These are phyloP conservation scores for Rosalia funebris DNA, from an alignment of 2,888 invertebrate genomes.

Conservation along the genomic window DNA sequence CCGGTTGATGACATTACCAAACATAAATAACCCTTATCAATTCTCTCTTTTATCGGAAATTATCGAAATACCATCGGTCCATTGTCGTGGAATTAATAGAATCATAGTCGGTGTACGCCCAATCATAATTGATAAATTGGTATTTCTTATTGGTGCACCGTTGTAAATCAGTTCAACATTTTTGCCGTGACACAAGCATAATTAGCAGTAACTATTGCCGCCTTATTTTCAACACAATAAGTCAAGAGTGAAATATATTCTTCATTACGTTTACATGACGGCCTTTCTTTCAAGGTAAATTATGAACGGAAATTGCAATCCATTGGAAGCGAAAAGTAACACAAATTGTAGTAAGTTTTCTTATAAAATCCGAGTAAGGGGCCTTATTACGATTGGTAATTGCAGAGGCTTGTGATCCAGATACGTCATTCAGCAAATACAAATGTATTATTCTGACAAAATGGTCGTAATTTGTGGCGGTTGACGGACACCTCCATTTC, in stretches of 20 bases:
- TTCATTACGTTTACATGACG: conserved; percentile 21
- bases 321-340: conserved; percentile 8
- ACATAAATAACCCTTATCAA: conserved; percentile 54
- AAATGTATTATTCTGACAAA: conserved; percentile 10
- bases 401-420: conserved; percentile 12
- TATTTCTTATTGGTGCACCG: conserved; percentile 16
- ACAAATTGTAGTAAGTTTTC: conserved; percentile 5
- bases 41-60: conserved; percentile 50
- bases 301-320: conserved; percentile 24
- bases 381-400: conserved; percentile 1
- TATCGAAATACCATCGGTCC: conserved; percentile 46
- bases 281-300: conserved; percentile 21
- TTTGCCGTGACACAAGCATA: conserved; percentile 37
- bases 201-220: conserved; percentile 40
- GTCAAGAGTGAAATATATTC: conserved; percentile 44
- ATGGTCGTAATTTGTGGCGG: conserved; percentile 8
- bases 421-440: conserved; percentile 8
- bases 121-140: conserved; percentile 21
- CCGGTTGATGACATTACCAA: conserved; percentile 51
- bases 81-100: conserved; percentile 49
- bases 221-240: conserved; percentile 35
- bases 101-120: conserved; percentile 33
- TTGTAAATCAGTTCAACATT: not conserved
- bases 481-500: conserved; percentile 14
- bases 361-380: conserved; percentile 6